Evolutionary conservation across 2,888 invertebrate species (phyloP).

Genomic region (Agriopis leucophaearia): DNA sequence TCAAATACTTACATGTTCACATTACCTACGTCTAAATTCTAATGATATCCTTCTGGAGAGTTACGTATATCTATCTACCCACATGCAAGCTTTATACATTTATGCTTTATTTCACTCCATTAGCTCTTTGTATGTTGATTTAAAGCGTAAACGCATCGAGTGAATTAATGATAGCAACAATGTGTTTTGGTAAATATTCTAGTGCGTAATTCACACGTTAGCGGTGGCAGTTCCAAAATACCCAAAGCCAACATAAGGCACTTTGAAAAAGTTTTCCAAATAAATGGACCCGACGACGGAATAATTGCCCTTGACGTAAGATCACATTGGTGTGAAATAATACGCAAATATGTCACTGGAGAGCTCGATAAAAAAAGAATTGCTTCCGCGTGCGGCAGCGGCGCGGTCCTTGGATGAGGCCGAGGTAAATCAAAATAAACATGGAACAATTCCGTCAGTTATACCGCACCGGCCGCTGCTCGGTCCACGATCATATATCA

Average conservation of each 20-base stretch:
- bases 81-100: slow-evolving; percentile 38
- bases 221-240: slow-evolving; percentile 73
- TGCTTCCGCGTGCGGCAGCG: slow-evolving; percentile 60
- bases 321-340: slow-evolving; percentile 56
- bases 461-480: slow-evolving; percentile 42
- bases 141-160: slow-evolving; percentile 68
- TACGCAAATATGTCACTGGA: slow-evolving; percentile 66
- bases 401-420: slow-evolving; percentile 55
- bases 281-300: slow-evolving; percentile 71
- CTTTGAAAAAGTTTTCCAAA: slow-evolving; percentile 72
- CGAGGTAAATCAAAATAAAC: slow-evolving; percentile 67
- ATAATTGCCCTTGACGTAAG: slow-evolving; percentile 70
- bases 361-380: slow-evolving; percentile 59
- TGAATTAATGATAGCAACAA: slow-evolving; percentile 71
- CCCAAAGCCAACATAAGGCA: slow-evolving; percentile 64
- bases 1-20: not conserved
- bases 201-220: slow-evolving; percentile 69
- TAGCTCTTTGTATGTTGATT: slow-evolving; percentile 71
- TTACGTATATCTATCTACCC: slow-evolving; percentile 24
- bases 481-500: slow-evolving; percentile 45
- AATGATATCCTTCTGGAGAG: slow-evolving; percentile 9
- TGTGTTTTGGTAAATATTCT: slow-evolving; percentile 61
- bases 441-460: slow-evolving; percentile 55
- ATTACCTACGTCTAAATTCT: not conserved
- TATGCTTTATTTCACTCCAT: slow-evolving; percentile 71